Conservation (phyloP, 2,888 invertebrate species). For the Bellardia pandia region DNA sequence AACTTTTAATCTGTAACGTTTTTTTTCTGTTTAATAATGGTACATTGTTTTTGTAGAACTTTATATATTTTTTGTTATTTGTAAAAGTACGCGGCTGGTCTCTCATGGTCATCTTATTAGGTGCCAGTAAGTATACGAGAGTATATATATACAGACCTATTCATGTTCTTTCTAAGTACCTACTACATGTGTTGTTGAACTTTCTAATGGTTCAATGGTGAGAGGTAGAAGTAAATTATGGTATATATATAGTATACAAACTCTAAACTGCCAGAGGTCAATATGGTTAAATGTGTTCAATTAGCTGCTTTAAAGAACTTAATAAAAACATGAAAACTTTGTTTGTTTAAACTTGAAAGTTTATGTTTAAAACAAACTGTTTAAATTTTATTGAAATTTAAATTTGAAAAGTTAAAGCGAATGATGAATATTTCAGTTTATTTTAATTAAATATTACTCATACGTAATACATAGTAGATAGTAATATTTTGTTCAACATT, state of each 20-base stretch:
- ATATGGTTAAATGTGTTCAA: slow-evolving; percentile 69
- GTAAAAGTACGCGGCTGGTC: slow-evolving; percentile 21
- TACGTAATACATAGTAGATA: slow-evolving; percentile 1
- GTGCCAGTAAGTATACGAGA: not conserved
- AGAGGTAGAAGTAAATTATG: not conserved
- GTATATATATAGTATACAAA: slow-evolving; percentile 33
- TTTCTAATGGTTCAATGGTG: slow-evolving; percentile 15
- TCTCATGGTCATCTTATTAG: slow-evolving; percentile 33
- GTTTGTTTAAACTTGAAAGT: slow-evolving; percentile 37
- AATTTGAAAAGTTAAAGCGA: not conserved
- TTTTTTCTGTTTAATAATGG: not conserved
- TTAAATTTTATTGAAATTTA: slow-evolving; percentile 6
- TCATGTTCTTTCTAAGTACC: slow-evolving; percentile 14
- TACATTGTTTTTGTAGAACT: not conserved
- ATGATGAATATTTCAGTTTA: not conserved
- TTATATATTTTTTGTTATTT: slow-evolving; percentile 25
- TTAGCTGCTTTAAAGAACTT: slow-evolving; percentile 64
- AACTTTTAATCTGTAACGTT: slow-evolving; percentile 45
- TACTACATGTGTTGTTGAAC: slow-evolving; percentile 38
- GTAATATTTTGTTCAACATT: not conserved
- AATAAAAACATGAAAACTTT: slow-evolving; percentile 38
- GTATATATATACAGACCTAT: not conserved
- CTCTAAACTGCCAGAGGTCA: slow-evolving; percentile 63
- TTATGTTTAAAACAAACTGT: slow-evolving; percentile 6
- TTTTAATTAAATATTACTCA: slow-evolving; percentile 16